Evolutionary conservation across 1,140 invertebrate genomes (phyloP).

Genomic region (Colletes gigas): DNA sequence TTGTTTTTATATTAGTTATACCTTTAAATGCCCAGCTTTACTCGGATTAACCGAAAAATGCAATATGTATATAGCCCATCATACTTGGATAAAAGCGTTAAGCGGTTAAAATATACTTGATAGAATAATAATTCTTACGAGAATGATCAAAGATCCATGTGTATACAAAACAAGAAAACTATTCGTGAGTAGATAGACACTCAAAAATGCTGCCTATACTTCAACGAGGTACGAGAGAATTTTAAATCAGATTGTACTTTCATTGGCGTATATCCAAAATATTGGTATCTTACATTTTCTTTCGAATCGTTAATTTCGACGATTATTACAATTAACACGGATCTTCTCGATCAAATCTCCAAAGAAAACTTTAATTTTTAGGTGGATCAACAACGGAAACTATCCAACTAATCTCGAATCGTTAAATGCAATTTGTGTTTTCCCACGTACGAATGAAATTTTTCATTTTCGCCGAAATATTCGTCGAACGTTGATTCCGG

Average conservation of each 20-base stretch:
- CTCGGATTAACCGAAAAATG: too few species aligned
- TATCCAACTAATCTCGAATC: neutral
- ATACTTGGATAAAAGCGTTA: too few species aligned
- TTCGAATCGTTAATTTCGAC: too few species aligned
- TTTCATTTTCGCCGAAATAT: neutral
- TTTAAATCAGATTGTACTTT: constrained; percentile 44
- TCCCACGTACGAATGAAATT: neutral
- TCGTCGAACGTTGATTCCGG: neutral
- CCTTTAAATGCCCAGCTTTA: too few species aligned
- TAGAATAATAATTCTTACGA: neutral
- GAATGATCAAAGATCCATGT: neutral
- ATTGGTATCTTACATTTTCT: neutral
- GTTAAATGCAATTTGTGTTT: neutral
- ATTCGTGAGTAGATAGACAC: too few species aligned
- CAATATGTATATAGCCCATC: too few species aligned
- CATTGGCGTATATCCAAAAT: constrained; percentile 38
- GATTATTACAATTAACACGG: neutral
- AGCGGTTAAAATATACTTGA: too few species aligned
- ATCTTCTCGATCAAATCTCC: neutral
- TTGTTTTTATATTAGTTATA: too few species aligned
- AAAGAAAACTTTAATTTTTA: neutral
- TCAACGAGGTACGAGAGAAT: constrained; percentile 4
- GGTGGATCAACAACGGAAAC: neutral
- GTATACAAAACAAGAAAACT: too few species aligned
- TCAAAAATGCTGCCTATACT: too few species aligned